Evolutionary conservation across 1,140 invertebrate genomes (phyloP), one percentile per base, ranked within the genome.

Genomic region (Apolygus lucorum): DNA sequence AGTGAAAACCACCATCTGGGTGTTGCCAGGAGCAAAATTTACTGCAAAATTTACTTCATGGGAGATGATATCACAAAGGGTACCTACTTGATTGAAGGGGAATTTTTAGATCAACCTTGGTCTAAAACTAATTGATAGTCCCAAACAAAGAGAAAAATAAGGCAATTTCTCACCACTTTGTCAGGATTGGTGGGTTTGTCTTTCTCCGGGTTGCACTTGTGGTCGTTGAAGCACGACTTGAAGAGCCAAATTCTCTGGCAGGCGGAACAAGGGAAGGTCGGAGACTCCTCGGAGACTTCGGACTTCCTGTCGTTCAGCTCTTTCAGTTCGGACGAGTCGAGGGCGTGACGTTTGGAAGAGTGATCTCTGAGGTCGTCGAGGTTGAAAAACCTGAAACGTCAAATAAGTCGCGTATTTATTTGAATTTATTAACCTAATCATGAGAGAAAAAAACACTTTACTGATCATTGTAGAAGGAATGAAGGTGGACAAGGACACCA

Each of bases 281-380:
- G 59, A 21, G 62, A 59, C 28, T 62, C 68, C 59, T 68, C 59
- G 14, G 17, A 25, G 26, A 64, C 28, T 28, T 54, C 59, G 24
- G 28, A 65, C 14, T 27, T 67, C 34, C 34, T 64, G 26, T 11
- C 2, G 2, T n/a, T 63, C n/a, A 28, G 49, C 59, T 21, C 21
- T 28, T 68, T 52, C 22, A 21, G 17, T n/a, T 71, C 27, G 22
- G 14, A 26, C 25, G 66, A 68, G n/a, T 70, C 68, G 1, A 54
- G 26, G 17, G 24, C 52, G 63, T 74, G 73, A 2, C 63, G 63
- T 69, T 73, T 68, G 14, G 63, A 64, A 4, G 68, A 63, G 70
- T 74, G 69, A 13, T 52, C 49, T 62, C 72, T 72, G 26, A 73
- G 28, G 28, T 74, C 70, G 34, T 71, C 62, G 54, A 71, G 17